Percentiles rank a stretch among this genome's conserved stretches.
These are phyloP conservation scores for Heliconius aoede DNA, from an alignment of 2,888 invertebrate species.

Conservation along the genomic window DNA sequence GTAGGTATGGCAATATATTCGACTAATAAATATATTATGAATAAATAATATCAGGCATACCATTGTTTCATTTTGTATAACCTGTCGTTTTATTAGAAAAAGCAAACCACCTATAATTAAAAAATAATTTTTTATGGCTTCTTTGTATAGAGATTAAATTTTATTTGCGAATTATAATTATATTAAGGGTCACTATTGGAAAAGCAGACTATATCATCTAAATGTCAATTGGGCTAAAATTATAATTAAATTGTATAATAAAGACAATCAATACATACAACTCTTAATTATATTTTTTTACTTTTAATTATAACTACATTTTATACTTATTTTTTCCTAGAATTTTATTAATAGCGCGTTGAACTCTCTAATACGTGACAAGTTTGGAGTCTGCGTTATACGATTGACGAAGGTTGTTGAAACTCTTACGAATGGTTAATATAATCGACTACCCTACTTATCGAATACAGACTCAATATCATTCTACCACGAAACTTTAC, in stretches of 20 bases:
- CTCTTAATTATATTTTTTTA: too few species aligned
- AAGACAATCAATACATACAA: too few species aligned
- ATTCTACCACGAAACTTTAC: too few species aligned
- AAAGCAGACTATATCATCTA: too few species aligned
- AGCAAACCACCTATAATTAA: neutral
- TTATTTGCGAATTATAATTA: too few species aligned
- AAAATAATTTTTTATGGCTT: neutral
- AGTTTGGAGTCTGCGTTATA: neutral
- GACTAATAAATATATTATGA: slow-evolving; percentile 30
- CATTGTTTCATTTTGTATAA: slow-evolving; percentile 9
- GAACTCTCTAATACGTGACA: neutral
- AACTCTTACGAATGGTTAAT: neutral
- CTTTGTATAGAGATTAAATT: too few species aligned
- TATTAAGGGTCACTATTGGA: too few species aligned
- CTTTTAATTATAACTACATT: too few species aligned
- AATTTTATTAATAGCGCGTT: neutral
- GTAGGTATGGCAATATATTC: slow-evolving; percentile 32
- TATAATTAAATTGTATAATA: too few species aligned
- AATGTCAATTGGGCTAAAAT: too few species aligned
- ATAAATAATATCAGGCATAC: slow-evolving; percentile 28
- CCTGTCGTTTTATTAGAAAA: neutral
- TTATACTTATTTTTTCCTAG: neutral
- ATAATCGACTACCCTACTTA: too few species aligned
- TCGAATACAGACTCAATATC: too few species aligned
- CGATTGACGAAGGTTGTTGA: neutral